Conservation (phyloP, 1,140 invertebrate species). For the Adoxophyes honmai region DNA sequence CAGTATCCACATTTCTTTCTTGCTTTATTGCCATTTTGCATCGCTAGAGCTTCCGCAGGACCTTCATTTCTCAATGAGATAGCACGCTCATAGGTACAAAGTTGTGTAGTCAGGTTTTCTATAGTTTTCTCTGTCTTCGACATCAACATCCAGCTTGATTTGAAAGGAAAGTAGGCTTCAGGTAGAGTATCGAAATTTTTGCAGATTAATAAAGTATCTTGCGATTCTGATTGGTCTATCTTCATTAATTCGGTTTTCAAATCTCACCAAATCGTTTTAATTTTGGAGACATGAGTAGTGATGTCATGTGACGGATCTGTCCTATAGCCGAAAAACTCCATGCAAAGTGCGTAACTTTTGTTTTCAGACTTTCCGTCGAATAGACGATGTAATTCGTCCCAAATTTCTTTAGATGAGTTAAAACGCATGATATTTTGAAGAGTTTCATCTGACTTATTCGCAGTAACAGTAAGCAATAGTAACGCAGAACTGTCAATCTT, state of each 20-base stretch:
- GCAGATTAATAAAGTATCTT: no score
- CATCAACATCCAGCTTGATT: constrained; percentile 20
- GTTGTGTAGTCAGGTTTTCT: no score
- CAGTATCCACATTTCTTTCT: no score
- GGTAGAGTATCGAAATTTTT: constrained; percentile 24
- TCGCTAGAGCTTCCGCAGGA: no score
- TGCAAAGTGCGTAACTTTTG: constrained; percentile 25
- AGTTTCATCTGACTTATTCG: constrained; percentile 12
- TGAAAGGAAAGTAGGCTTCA: constrained; percentile 19
- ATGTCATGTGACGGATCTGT: constrained; percentile 17
- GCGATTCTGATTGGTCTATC: constrained; percentile 23
- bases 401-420: constrained; percentile 15
- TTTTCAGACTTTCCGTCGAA: constrained; percentile 29
- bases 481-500: neutral
- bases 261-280: constrained; percentile 20
- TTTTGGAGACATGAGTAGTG: constrained; percentile 21
- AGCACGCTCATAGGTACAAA: no score
- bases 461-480: neutral
- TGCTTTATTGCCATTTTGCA: no score
- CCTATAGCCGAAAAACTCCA: constrained; percentile 27
- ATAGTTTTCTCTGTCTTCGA: constrained; percentile 17
- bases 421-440: constrained; percentile 11
- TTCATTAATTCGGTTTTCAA: constrained; percentile 13
- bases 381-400: constrained; percentile 25
- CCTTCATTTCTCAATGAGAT: constrained; percentile 21